Evolutionary conservation across 37 sponge, comb jelly and placozoan species (phyloP).

Genomic region (Oopsacas minuta): DNA sequence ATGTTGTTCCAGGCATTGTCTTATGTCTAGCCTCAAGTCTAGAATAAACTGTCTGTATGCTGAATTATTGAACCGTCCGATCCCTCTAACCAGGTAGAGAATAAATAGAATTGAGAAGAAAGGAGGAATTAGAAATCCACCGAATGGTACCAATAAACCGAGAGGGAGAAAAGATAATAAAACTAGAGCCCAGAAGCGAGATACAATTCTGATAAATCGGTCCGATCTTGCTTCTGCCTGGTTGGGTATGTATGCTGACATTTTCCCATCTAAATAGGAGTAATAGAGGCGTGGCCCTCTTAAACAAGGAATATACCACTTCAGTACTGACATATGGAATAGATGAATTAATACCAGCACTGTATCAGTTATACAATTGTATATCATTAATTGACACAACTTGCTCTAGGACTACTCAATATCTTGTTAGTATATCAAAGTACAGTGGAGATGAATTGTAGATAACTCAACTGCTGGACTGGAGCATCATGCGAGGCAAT

Average conservation of each 20-base stretch:
- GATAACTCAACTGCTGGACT: too few relatives aligned
- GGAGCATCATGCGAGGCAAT: too few relatives aligned
- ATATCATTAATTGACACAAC: too few relatives aligned
- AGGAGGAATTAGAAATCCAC: not conserved
- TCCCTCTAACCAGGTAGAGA: not conserved
- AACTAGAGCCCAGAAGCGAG: not conserved
- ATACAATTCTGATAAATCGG: not conserved
- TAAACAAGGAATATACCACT: not conserved
- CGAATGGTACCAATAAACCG: not conserved
- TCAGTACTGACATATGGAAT: not conserved
- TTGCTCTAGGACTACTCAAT: not conserved
- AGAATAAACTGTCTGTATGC: not conserved
- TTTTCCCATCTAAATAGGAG: not conserved
- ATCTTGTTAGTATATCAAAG: too few relatives aligned
- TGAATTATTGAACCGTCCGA: not conserved
- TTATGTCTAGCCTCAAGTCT: not conserved
- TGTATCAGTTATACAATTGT: too few relatives aligned
- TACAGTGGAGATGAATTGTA: too few relatives aligned
- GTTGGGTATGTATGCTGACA: not conserved
- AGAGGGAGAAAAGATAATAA: not conserved
- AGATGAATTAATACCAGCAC: not conserved
- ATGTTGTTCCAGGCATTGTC: not conserved
- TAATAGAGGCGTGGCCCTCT: not conserved
- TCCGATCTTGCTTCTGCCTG: not conserved
- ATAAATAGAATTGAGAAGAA: not conserved